These are phyloP conservation scores for Dolichoris vasculosae DNA, from an alignment of 1,140 invertebrate genomes.

Conservation along the genomic window DNA sequence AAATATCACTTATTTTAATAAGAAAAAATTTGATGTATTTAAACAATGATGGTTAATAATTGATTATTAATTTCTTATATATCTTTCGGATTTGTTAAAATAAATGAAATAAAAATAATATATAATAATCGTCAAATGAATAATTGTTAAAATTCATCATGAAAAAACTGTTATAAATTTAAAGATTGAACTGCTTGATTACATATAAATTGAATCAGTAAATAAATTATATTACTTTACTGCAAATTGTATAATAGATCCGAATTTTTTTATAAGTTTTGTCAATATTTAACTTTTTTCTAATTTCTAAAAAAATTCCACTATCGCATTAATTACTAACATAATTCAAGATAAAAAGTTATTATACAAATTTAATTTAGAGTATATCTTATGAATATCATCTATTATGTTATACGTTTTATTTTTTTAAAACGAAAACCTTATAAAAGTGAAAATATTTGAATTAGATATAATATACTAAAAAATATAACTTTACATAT, in stretches of 20 bases:
- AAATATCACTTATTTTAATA: no score
- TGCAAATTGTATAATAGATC: not conserved
- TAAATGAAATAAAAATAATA: not conserved
- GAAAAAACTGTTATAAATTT: not conserved
- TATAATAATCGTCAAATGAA: not conserved
- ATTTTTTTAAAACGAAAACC: not conserved
- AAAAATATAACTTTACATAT: constrained; percentile 16
- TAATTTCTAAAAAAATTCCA: constrained; percentile 11
- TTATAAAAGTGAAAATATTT: constrained; percentile 10
- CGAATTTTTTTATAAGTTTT: not conserved
- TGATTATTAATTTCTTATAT: no score
- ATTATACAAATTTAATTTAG: constrained; percentile 19
- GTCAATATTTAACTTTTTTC: constrained; percentile 26
- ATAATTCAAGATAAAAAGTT: not conserved
- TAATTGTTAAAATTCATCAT: not conserved
- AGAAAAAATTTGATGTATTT: no score
- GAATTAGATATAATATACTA: not conserved
- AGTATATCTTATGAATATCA: constrained; percentile 5
- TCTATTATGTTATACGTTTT: not conserved
- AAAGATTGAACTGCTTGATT: not conserved
- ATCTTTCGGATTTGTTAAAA: no score
- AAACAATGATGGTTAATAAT: no score
- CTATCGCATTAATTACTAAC: not conserved
- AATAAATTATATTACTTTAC: not conserved
- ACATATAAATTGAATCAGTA: not conserved